A percentile compares a stretch with the other conserved stretches of the same genome.
phyloP scores from a whole-genome alignment of 2,888 invertebrate genomes.

The Zootermopsis nevadensis region DNA sequence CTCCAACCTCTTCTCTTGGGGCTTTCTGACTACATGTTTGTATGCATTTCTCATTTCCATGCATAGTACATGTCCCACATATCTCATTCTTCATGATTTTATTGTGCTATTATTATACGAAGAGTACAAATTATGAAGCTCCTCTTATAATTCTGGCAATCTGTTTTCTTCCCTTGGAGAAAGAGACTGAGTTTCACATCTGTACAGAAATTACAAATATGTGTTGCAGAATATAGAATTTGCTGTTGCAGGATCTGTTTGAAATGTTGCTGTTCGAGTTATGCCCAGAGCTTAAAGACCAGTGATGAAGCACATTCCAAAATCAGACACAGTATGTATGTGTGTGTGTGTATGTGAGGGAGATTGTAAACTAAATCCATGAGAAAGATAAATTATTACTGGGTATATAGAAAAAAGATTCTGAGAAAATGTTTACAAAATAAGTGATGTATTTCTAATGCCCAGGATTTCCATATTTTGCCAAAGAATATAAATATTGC shows the following conservation, averaged over 20 bases:
- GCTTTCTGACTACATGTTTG: neutral
- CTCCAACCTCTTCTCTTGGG: too few relatives aligned
- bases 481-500: constrained; percentile 10
- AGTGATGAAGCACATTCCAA: constrained; percentile 17
- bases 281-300: constrained; percentile 73
- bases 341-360: neutral
- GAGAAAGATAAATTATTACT: neutral
- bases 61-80: neutral
- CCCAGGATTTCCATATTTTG: neutral
- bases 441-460: neutral
- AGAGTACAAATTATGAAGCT: neutral
- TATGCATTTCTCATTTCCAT: neutral
- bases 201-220: neutral
- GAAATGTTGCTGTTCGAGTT: constrained; percentile 75
- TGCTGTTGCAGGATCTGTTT: constrained; percentile 72
- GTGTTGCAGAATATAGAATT: neutral
- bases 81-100: neutral
- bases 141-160: neutral
- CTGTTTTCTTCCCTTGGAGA: neutral
- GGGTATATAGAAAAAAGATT: neutral
- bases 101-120: neutral
- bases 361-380: neutral
- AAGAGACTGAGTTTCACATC: too few relatives aligned
- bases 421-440: neutral
- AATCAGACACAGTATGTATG: neutral